Conservation (phyloP, 2,797 vertebrate species). For the Pyrrhura leucotis region DNA sequence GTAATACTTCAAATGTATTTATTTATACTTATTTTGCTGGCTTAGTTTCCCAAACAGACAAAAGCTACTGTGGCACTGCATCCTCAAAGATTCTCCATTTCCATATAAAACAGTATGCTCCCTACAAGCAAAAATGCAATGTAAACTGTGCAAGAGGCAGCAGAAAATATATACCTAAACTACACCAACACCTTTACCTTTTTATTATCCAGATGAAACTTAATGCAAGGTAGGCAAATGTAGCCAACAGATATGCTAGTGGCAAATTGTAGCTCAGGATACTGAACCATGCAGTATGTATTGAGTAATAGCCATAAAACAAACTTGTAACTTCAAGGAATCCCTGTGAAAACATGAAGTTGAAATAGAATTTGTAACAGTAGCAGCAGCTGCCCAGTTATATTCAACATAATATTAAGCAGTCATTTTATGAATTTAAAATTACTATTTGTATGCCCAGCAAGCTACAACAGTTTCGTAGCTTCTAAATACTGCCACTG, state of each 20-base stretch:
- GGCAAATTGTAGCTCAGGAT: conserved; percentile 85
- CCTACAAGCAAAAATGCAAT: background rate
- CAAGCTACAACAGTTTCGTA: background rate
- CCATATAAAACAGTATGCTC: background rate
- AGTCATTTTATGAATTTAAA: background rate
- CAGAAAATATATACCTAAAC: background rate
- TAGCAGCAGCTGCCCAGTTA: background rate
- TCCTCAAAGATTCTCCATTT: background rate
- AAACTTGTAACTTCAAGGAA: conserved; percentile 91
- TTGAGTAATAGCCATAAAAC: conserved; percentile 92
- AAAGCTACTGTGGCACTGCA: background rate
- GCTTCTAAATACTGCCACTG: background rate
- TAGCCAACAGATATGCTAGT: conserved; percentile 89
- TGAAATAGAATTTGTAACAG: background rate
- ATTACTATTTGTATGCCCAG: background rate
- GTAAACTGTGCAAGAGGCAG: background rate
- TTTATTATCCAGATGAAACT: conserved; percentile 94
- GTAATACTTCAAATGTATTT: background rate
- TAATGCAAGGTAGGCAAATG: conserved; percentile 86
- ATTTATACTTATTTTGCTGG: background rate
- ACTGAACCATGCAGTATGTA: conserved; percentile 77
- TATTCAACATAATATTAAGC: background rate
- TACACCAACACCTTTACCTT: conserved; percentile 78
- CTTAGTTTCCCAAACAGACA: background rate
- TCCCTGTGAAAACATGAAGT: conserved; percentile 79